Percentiles rank a stretch among this genome's conserved stretches.
These are phyloP conservation scores for Gobiocypris rarus DNA, from an alignment of 2,113 vertebrate genomes.

Conservation along the genomic window DNA sequence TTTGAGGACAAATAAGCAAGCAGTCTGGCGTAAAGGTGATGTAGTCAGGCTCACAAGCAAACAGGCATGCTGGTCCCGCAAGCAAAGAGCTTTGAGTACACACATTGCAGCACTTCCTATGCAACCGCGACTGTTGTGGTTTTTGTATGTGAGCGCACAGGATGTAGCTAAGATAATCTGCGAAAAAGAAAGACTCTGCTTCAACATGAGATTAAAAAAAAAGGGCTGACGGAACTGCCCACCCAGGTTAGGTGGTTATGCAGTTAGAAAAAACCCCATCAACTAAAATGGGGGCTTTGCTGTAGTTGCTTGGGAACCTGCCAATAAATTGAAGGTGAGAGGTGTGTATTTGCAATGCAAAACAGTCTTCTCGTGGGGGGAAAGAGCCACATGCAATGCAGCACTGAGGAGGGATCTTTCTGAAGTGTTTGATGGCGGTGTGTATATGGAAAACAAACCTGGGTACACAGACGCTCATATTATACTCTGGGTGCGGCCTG, in stretches of 20 bases:
- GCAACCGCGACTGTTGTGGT: constrained; percentile 60
- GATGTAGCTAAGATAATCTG: constrained; percentile 56
- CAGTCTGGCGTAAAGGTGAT: constrained; percentile 9
- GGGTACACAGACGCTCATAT: constrained; percentile 31
- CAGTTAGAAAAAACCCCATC: constrained; percentile 9
- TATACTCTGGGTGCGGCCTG: constrained; percentile 67
- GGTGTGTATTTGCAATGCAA: constrained; percentile 58
- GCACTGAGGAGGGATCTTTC: constrained; percentile 23
- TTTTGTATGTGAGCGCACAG: constrained; percentile 52
- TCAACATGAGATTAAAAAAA: constrained; percentile 7
- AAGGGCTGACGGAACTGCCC: background rate
- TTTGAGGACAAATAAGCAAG: constrained; percentile 47
- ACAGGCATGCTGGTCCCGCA: constrained; percentile 39
- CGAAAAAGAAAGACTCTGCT: constrained; percentile 21
- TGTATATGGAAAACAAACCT: constrained; percentile 62
- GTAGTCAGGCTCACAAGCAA: constrained; percentile 9
- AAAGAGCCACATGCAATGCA: constrained; percentile 31
- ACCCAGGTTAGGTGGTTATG: constrained; percentile 4
- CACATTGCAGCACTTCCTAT: constrained; percentile 53
- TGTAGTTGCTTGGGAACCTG: constrained; percentile 38
- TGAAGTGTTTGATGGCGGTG: constrained; percentile 56
- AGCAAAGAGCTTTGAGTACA: constrained; percentile 25
- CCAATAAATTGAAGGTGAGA: constrained; percentile 55
- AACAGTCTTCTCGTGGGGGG: constrained; percentile 41
- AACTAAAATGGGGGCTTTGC: constrained; percentile 46